Base-by-base conservation (phyloP, 1,140 invertebrate genomes). In the Drosophila dunni region DNA sequence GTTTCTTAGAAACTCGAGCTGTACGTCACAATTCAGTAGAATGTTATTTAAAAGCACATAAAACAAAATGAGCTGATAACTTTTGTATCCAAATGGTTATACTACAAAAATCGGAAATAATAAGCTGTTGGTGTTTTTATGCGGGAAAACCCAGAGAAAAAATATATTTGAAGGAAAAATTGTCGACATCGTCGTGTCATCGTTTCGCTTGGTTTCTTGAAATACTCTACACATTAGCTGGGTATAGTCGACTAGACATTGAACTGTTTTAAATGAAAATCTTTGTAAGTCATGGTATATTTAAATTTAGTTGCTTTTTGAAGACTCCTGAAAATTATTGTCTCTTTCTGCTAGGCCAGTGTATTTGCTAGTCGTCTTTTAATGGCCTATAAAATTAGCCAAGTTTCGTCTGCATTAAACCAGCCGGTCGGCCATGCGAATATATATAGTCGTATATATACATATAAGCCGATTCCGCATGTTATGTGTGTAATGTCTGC, bases 141-240 rank as follows among this genome's bases (percentile, higher is more conserved):
- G 54, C 63, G 78, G 81, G 82, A 84, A 84, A 84, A 84, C 78
- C 81, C 81, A 85, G 60, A 78, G 24, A 29, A 29, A 29, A 29
- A 29, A 29, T 29, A 78, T 58, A 71, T 77, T 80, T 75, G 53
- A 74, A 76, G 80, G 70, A 74, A 80, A 51, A 36, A 46, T 58
- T 53, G 65, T 56, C 36, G 53, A 38, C 45, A 36, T 9, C 72
- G 64, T 74, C 68, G 62, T 71, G 51, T 64, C 61, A 71, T 65
- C 44, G 62, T 50, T 63, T 54, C 20, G 58, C 38, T 36, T 65
- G 24, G 24, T 70, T 64, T 68, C 33, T 66, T 64, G 10, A n/a
- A 48, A 75, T 75, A 56, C 57, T 13, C 54, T 61, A 11, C 11
- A 9, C 10, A 63, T 24, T 34, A 11, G 13, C 5, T 13, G 33